Conservation (phyloP, 2,888 invertebrate species). For the Phengaris arion region DNA sequence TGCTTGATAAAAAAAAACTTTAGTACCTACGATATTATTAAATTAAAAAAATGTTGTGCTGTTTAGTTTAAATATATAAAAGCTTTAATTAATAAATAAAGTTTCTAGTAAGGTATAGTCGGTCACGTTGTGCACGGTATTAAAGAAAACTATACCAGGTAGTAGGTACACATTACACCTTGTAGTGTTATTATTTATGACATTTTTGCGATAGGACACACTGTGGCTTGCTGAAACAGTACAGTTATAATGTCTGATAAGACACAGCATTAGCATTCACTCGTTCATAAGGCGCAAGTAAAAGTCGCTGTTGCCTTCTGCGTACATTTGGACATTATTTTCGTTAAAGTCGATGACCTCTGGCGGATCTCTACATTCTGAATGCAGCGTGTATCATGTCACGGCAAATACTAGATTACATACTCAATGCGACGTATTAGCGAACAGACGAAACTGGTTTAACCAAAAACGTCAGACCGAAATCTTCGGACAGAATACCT, state of each 20-base stretch:
- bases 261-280: constrained; percentile 5
- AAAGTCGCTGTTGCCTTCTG: constrained; percentile 38
- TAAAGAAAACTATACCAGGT: no score
- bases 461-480: background rate
- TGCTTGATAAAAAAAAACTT: no score
- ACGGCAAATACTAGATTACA: constrained; percentile 25
- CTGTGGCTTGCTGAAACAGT: background rate
- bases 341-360: constrained; percentile 49
- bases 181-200: no score
- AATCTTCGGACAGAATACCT: background rate
- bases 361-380: constrained; percentile 35
- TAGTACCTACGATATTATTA: no score
- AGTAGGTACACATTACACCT: no score
- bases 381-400: constrained; percentile 31
- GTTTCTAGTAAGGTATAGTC: no score
- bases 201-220: no score
- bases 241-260: background rate
- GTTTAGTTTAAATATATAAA: no score
- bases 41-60: no score
- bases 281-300: constrained; percentile 19
- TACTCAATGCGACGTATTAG: constrained; percentile 7
- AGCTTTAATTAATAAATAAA: no score
- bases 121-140: no score
- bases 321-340: constrained; percentile 47
- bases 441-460: background rate